Percentiles rank a stretch among this genome's conserved stretches.
phyloP scores from a whole-genome alignment of 2,113 vertebrate species.

The Lucifuga dentata region DNA sequence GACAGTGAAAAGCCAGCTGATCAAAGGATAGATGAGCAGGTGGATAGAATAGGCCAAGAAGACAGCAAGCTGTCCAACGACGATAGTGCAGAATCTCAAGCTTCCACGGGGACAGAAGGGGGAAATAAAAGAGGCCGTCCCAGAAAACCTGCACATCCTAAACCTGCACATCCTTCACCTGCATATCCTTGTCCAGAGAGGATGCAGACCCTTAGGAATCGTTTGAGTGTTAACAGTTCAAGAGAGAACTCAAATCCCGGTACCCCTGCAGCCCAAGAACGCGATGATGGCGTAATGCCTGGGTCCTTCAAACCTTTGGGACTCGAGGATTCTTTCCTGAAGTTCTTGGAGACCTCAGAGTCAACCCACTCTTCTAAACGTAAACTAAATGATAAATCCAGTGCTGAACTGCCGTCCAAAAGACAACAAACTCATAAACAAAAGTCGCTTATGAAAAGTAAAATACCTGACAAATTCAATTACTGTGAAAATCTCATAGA shows the following conservation, averaged over 20 bases:
- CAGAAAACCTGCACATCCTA: constrained; percentile 84
- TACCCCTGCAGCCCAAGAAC: constrained; percentile 81
- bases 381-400: constrained; percentile 79
- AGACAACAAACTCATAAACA: constrained; percentile 72
- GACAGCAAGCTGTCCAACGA: constrained; percentile 67
- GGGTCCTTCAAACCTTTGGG: constrained; percentile 93
- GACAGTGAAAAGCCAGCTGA: constrained; percentile 64
- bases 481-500: constrained; percentile 86
- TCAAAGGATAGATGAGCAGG: constrained; percentile 53
- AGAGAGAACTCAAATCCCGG: constrained; percentile 86
- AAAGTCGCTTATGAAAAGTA: constrained; percentile 62
- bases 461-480: constrained; percentile 60
- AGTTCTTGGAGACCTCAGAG: constrained; percentile 90
- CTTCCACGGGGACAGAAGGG: constrained; percentile 62
- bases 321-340: constrained; percentile 93
- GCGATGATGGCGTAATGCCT: constrained; percentile 86
- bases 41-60: constrained; percentile 59
- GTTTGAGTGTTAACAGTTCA: constrained; percentile 74
- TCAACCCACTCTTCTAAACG: constrained; percentile 91
- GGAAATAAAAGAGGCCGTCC: constrained; percentile 85
- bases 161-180: constrained; percentile 81
- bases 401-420: constrained; percentile 74
- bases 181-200: constrained; percentile 76
- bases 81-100: constrained; percentile 70
- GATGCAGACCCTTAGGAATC: constrained; percentile 76